These are phyloP conservation scores for Nycticebus coucang DNA, from an alignment of 2,113 vertebrate species.

Conservation along the genomic window DNA sequence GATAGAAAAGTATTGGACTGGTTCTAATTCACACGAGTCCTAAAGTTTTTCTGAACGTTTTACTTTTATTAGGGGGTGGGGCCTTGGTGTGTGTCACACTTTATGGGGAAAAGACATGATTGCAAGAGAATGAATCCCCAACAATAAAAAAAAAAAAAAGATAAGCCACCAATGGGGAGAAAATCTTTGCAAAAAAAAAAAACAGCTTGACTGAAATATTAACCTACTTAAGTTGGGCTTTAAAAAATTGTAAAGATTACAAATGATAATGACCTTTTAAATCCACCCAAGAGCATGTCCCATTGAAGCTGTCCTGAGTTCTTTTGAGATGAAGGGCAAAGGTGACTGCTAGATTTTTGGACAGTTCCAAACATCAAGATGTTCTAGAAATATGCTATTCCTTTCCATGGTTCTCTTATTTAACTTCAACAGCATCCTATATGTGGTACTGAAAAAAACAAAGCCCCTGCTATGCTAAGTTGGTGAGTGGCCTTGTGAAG, in stretches of 20 bases:
- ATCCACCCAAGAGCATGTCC: background rate
- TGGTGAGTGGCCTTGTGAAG: background rate
- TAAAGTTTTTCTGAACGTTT: background rate
- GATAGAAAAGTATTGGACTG: background rate
- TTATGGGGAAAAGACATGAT: too few species aligned
- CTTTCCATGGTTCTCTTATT: background rate
- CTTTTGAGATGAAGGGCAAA: background rate
- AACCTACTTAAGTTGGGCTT: background rate
- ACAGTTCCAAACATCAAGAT: background rate
- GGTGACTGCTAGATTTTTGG: background rate
- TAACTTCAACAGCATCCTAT: background rate
- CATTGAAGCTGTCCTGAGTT: background rate
- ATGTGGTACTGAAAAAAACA: background rate
- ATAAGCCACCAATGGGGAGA: too few species aligned
- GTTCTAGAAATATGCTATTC: background rate
- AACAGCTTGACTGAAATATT: background rate
- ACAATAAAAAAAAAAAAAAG: too few species aligned
- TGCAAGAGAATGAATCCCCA: too few species aligned
- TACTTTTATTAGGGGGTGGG: conserved; percentile 10
- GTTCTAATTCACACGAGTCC: background rate
- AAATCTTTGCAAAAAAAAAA: too few species aligned
- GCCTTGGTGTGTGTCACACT: too few species aligned
- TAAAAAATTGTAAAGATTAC: background rate
- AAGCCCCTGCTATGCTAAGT: background rate
- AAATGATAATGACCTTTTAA: background rate